Conservation (phyloP, 2,113 vertebrate species). For the Rhipidura dahli region DNA sequence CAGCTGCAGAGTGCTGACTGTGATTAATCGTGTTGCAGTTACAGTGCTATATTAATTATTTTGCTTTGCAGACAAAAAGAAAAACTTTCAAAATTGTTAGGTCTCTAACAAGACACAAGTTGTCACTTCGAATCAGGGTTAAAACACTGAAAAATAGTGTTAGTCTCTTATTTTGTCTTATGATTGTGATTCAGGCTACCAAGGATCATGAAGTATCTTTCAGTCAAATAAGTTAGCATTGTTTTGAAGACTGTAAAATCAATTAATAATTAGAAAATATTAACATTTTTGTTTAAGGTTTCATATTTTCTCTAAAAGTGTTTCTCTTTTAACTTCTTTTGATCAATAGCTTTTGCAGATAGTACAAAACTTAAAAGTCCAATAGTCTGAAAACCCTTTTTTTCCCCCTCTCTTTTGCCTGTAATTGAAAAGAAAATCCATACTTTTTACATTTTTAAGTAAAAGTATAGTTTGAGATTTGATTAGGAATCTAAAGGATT, state of each 20-base stretch:
- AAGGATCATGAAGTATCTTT: neutral
- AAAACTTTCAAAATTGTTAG: neutral
- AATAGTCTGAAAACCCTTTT: neutral
- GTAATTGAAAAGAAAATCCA: neutral
- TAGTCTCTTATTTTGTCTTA: neutral
- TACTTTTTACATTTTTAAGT: neutral
- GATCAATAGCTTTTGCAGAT: neutral
- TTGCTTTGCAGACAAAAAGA: neutral
- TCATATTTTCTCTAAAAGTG: neutral
- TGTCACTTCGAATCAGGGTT: neutral
- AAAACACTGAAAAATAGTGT: neutral
- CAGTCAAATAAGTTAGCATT: neutral
- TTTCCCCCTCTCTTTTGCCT: fast-evolving
- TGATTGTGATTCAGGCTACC: neutral
- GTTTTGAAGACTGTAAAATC: neutral
- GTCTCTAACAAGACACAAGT: neutral
- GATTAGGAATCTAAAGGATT: neutral
- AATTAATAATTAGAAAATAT: neutral
- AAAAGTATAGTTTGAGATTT: neutral
- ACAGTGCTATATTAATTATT: neutral
- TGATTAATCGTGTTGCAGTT: constrained; percentile 28
- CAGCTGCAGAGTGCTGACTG: neutral
- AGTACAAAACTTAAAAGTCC: neutral
- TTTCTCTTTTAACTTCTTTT: neutral
- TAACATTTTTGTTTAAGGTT: neutral